phyloP scores from a whole-genome alignment of 2,797 vertebrate genomes.

The Apogon hyalosoma region DNA sequence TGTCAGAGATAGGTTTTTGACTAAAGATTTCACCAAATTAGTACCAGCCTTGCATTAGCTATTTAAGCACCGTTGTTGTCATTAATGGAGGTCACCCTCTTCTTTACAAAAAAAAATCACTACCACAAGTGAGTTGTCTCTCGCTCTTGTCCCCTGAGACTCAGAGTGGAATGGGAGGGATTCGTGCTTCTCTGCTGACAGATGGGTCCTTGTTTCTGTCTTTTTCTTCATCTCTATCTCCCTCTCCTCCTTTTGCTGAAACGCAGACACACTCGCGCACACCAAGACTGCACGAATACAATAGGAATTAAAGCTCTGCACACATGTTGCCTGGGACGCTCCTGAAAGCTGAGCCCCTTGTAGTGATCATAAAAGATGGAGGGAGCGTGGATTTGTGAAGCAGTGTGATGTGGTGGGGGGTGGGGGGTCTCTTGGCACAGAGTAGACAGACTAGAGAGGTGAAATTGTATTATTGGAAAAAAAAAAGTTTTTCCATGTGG shows the following conservation, averaged over 20 bases:
- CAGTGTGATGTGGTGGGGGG: slow-evolving; percentile 39
- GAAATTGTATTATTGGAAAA: slow-evolving; percentile 41
- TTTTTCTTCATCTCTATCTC: slow-evolving; percentile 82
- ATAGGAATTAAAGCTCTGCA: slow-evolving; percentile 86
- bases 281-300: slow-evolving; percentile 84
- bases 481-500: slow-evolving; percentile 13
- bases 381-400: slow-evolving; percentile 70
- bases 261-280: slow-evolving; percentile 82
- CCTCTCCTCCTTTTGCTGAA: slow-evolving; percentile 79
- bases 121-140: slow-evolving; percentile 88
- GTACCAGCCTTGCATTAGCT: slow-evolving; percentile 41
- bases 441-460: slow-evolving; percentile 9
- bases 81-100: slow-evolving; percentile 49
- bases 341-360: slow-evolving; percentile 86
- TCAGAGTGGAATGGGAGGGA: slow-evolving; percentile 82
- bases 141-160: slow-evolving; percentile 79
- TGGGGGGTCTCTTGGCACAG: not conserved
- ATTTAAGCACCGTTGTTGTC: slow-evolving; percentile 58
- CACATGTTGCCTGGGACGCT: slow-evolving; percentile 82
- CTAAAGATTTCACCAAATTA: slow-evolving; percentile 23
- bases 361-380: slow-evolving; percentile 83
- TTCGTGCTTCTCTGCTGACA: slow-evolving; percentile 82
- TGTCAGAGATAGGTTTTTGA: slow-evolving; percentile 6
- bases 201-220: slow-evolving; percentile 89
- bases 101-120: slow-evolving; percentile 56